Percentiles rank a stretch among this genome's conserved stretches.
These are phyloP conservation scores for Falcaria lacertinaria DNA, from an alignment of 2,888 invertebrate genomes.

Conservation along the genomic window DNA sequence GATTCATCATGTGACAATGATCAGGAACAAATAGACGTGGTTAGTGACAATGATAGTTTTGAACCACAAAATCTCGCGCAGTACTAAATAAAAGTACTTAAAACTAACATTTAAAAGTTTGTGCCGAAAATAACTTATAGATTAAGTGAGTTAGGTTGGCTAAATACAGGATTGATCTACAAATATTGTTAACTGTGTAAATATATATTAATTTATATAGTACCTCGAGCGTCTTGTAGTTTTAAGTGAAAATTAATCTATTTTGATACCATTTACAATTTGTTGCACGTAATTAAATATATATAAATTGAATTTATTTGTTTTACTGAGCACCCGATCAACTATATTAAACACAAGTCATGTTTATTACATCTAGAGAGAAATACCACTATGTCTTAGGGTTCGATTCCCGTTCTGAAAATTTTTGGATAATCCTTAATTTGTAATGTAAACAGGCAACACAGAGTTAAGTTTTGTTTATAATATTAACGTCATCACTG, in stretches of 20 bases:
- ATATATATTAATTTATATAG: constrained; percentile 62
- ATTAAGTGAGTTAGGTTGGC: constrained; percentile 6
- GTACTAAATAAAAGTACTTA: too few relatives aligned
- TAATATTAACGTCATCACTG: too few relatives aligned
- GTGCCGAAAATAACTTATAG: constrained; percentile 4
- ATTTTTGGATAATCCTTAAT: too few relatives aligned
- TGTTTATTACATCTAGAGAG: too few relatives aligned
- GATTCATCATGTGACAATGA: constrained; percentile 57
- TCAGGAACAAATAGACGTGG: constrained; percentile 68
- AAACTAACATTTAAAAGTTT: background rate
- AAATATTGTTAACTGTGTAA: constrained; percentile 34
- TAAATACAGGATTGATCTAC: constrained; percentile 12
- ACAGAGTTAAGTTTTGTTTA: too few relatives aligned
- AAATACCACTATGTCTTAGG: too few relatives aligned
- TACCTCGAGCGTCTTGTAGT: constrained; percentile 15
- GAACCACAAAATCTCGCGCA: constrained; percentile 54
- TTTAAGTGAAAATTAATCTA: constrained; percentile 37
- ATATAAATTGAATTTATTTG: constrained; percentile 31
- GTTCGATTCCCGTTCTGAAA: too few relatives aligned
- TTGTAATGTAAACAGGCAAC: too few relatives aligned
- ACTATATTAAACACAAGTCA: too few relatives aligned
- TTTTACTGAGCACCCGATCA: too few relatives aligned
- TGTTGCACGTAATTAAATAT: constrained; percentile 64
- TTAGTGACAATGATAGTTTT: constrained; percentile 63
- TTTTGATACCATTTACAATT: constrained; percentile 56